phyloP scores from a whole-genome alignment of 2,888 invertebrate genomes.

The Drosophila nr. fundita region DNA sequence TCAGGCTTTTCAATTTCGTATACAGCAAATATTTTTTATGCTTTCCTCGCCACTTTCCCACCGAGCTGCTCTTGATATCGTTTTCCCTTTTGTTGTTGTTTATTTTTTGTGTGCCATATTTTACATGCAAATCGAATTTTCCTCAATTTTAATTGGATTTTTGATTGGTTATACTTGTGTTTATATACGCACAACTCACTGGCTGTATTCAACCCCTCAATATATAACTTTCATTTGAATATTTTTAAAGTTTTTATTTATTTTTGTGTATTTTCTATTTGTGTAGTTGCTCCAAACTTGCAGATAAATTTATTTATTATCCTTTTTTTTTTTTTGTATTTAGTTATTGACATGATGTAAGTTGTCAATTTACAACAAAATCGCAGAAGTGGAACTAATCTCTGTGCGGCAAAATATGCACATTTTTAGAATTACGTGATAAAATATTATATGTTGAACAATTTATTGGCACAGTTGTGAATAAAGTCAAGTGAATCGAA shows the following conservation, averaged over 20 bases:
- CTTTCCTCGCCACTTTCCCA: slow-evolving; percentile 31
- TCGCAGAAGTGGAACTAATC: slow-evolving; percentile 45
- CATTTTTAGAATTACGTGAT: slow-evolving; percentile 7
- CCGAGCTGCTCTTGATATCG: slow-evolving; percentile 36
- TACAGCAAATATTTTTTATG: slow-evolving; percentile 78
- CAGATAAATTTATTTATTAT: slow-evolving; percentile 45
- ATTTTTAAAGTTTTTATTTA: slow-evolving; percentile 18
- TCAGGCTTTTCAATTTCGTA: slow-evolving; percentile 78
- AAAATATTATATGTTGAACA: not conserved
- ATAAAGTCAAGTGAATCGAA: too few species aligned
- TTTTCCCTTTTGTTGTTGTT: slow-evolving; percentile 31
- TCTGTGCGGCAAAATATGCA: slow-evolving; percentile 24
- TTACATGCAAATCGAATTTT: slow-evolving; percentile 85
- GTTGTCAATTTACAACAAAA: slow-evolving; percentile 68
- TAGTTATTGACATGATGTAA: slow-evolving; percentile 60
- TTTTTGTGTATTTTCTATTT: slow-evolving; percentile 10
- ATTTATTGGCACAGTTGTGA: not conserved
- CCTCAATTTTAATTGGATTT: slow-evolving; percentile 85
- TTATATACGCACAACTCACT: slow-evolving; percentile 74
- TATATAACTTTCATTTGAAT: slow-evolving; percentile 30
- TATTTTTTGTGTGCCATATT: slow-evolving; percentile 72
- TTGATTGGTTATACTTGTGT: slow-evolving; percentile 83
- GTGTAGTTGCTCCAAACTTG: slow-evolving; percentile 42
- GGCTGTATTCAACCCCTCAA: slow-evolving; percentile 24
- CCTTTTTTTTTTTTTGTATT: slow-evolving; percentile 35